Percentiles rank a stretch among this genome's conserved stretches.
Evolutionary conservation across 2,113 vertebrate genomes (phyloP).

Genomic region (Tychaedon coryphoeus): DNA sequence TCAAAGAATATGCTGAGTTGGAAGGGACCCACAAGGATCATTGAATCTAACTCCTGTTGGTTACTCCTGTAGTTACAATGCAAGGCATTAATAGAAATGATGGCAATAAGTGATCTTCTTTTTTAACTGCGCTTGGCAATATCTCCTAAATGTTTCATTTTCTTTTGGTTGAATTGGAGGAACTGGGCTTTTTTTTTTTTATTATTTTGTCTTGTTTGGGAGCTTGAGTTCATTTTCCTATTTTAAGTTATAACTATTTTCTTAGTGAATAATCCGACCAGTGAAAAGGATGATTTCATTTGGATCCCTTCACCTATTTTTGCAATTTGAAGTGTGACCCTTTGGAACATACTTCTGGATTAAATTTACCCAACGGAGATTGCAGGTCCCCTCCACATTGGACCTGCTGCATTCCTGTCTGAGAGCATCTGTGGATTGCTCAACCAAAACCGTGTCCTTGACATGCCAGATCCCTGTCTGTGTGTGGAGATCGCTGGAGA

Average conservation of each 20-base stretch:
- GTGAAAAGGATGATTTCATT: neutral
- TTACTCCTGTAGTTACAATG: neutral
- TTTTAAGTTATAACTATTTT: neutral
- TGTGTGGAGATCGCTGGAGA: neutral
- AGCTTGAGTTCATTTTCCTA: neutral
- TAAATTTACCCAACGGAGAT: neutral
- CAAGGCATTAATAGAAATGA: neutral
- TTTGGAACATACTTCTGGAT: neutral
- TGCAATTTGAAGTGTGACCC: neutral
- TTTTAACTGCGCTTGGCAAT: neutral
- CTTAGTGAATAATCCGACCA: neutral
- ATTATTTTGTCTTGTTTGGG: neutral
- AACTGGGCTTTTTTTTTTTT: neutral
- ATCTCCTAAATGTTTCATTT: neutral
- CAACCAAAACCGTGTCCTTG: neutral
- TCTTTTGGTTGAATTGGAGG: neutral
- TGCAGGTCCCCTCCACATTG: neutral
- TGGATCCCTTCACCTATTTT: neutral
- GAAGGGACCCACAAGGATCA: neutral
- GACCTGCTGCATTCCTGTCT: neutral
- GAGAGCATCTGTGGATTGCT: neutral
- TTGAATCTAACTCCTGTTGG: neutral
- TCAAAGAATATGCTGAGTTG: neutral
- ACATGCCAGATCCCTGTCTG: neutral
- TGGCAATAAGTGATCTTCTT: accelerated